Evolutionary conservation across 2,797 vertebrate genomes (phyloP).

Genomic region (Avahi laniger): DNA sequence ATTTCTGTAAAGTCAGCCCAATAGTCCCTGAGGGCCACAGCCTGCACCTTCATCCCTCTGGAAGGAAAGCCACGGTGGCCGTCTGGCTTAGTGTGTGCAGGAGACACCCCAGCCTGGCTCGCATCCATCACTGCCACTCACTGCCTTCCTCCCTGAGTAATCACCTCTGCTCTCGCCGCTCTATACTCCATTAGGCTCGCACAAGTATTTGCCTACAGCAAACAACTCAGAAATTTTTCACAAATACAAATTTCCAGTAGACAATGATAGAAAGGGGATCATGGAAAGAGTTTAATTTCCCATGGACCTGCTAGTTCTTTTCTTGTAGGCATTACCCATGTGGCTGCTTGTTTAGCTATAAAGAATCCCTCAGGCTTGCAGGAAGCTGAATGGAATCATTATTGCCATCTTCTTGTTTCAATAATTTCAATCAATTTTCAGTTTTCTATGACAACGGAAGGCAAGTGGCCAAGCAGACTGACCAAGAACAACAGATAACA

Average conservation of each 20-base stretch:
- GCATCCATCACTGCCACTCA: neutral
- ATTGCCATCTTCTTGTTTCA: neutral
- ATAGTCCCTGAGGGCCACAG: neutral
- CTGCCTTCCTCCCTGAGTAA: neutral
- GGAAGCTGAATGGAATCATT: slow-evolving; percentile 69
- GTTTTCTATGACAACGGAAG: slow-evolving; percentile 5
- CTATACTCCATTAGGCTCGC: slow-evolving; percentile 17
- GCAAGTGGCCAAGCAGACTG: neutral
- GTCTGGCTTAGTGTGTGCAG: neutral
- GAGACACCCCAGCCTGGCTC: neutral
- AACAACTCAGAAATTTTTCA: slow-evolving; percentile 55
- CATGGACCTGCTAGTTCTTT: slow-evolving; percentile 22
- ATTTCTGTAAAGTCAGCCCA: neutral
- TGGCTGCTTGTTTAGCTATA: neutral
- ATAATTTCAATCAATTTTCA: slow-evolving; percentile 49
- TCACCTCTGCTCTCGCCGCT: neutral
- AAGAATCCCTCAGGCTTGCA: slow-evolving; percentile 71
- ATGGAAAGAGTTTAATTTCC: slow-evolving; percentile 29
- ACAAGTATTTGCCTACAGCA: slow-evolving; percentile 50
- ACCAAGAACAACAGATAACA: neutral
- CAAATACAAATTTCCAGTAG: slow-evolving; percentile 42
- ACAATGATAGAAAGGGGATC: neutral
- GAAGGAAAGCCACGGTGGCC: neutral
- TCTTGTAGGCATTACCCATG: slow-evolving; percentile 35
- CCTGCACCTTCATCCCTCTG: neutral